A percentile compares a stretch with the other conserved stretches of the same genome.
phyloP scores from a whole-genome alignment of 2,888 invertebrate species.

The Oasisia sp. region DNA sequence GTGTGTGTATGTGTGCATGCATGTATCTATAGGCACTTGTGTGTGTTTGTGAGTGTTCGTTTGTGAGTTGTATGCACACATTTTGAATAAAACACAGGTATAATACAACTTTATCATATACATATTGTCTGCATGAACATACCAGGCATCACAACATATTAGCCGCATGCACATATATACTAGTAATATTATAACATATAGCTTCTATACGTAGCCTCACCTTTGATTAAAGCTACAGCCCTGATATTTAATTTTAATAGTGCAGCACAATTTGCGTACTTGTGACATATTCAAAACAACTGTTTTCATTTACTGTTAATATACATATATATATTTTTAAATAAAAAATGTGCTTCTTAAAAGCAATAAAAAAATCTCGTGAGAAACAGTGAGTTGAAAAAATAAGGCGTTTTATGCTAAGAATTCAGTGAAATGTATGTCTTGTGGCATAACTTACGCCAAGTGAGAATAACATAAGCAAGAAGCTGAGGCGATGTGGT shows the following conservation, averaged over 20 bases:
- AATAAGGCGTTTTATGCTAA: not conserved
- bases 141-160: too few relatives aligned
- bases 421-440: not conserved
- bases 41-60: not conserved
- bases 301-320: not conserved
- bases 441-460: not conserved
- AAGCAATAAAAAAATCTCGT: not conserved
- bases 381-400: not conserved
- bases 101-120: not conserved
- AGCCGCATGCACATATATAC: too few relatives aligned
- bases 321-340: not conserved
- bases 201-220: too few relatives aligned
- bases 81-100: not conserved
- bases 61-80: not conserved
- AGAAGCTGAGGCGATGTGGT: not conserved
- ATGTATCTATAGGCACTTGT: not conserved
- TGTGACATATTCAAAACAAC: not conserved
- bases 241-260: not conserved
- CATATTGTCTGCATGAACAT: not conserved
- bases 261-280: not conserved
- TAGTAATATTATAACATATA: too few relatives aligned
- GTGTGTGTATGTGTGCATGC: not conserved
- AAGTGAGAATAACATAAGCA: not conserved
- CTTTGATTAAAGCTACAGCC: too few relatives aligned
- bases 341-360: not conserved